phyloP scores from a whole-genome alignment of 2,113 vertebrate genomes.

The Dryoscopus gambensis region DNA sequence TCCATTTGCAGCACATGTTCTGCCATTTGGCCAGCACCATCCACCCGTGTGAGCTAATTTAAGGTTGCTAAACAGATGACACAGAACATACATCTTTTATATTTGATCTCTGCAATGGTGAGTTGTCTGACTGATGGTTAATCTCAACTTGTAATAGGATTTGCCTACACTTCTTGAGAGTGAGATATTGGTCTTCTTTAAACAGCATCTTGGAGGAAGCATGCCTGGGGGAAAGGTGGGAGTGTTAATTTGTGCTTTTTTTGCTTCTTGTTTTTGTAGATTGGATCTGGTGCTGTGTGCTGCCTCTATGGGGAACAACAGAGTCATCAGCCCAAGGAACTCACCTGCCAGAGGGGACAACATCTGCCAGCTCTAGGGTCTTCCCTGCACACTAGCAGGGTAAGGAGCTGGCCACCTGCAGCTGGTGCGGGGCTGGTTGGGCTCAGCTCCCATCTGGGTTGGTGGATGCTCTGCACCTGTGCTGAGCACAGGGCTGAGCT shows the following conservation, averaged over 20 bases:
- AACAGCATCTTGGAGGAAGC: not conserved
- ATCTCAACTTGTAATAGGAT: slow-evolving; percentile 48
- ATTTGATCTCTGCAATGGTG: slow-evolving; percentile 53
- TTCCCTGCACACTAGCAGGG: not conserved
- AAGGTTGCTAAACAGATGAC: slow-evolving; percentile 59
- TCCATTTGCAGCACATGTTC: slow-evolving; percentile 51
- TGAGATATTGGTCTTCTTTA: not conserved
- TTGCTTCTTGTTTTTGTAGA: not conserved
- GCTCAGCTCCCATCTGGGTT: not conserved
- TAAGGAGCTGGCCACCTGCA: not conserved
- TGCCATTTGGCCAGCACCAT: slow-evolving; percentile 52
- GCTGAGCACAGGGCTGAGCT: not conserved
- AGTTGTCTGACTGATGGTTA: slow-evolving; percentile 43
- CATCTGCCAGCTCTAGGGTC: not conserved
- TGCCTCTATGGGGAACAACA: not conserved
- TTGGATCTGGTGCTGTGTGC: not conserved
- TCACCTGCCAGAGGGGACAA: not conserved
- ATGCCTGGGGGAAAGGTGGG: not conserved
- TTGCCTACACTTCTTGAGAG: slow-evolving; percentile 24
- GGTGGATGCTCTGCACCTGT: not conserved
- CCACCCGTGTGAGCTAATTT: slow-evolving; percentile 33
- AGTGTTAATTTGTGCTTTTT: not conserved
- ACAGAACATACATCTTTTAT: slow-evolving; percentile 54
- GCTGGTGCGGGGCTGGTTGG: fast-evolving
- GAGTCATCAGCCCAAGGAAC: not conserved